Conservation (phyloP, 1,140 invertebrate genomes). For the Octopus bimaculoides region DNA sequence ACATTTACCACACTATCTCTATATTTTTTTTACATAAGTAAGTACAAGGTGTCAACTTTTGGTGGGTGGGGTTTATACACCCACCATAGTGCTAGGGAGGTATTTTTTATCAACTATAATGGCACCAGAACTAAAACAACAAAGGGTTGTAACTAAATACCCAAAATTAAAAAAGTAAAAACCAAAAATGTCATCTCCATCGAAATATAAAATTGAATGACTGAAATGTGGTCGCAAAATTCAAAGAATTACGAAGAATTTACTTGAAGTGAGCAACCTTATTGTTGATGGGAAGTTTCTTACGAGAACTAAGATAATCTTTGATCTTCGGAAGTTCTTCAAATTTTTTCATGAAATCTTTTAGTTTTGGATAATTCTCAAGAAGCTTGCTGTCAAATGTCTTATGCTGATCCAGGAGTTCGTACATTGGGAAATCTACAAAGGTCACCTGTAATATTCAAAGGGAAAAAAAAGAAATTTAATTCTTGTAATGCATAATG, state of each 20-base stretch:
- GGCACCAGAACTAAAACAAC: no score
- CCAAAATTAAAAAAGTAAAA: no score
- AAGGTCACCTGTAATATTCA: conserved; percentile 31
- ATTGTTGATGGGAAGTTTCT: conserved; percentile 37
- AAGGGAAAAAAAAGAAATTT: conserved; percentile 3
- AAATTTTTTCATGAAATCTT: conserved; percentile 30
- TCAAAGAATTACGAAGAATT: background rate
- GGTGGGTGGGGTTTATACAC: no score
- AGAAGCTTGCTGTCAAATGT: conserved; percentile 33
- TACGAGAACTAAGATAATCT: conserved; percentile 27
- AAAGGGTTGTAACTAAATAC: no score
- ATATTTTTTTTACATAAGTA: no score
- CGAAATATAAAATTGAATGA: no score
- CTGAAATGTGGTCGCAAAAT: no score
- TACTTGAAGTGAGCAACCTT: conserved; percentile 35
- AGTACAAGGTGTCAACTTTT: no score
- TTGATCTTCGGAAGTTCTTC: conserved; percentile 36
- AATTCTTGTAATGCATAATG: background rate
- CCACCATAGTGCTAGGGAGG: no score
- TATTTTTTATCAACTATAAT: no score
- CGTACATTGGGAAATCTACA: conserved; percentile 44
- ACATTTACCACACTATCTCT: no score
- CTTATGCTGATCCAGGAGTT: conserved; percentile 38
- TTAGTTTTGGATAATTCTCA: conserved; percentile 29
- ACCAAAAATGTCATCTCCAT: no score